Evolutionary conservation across 2,113 vertebrate genomes (phyloP), one percentile per base, ranked within the genome.

Genomic region (Sminthopsis crassicaudata): DNA sequence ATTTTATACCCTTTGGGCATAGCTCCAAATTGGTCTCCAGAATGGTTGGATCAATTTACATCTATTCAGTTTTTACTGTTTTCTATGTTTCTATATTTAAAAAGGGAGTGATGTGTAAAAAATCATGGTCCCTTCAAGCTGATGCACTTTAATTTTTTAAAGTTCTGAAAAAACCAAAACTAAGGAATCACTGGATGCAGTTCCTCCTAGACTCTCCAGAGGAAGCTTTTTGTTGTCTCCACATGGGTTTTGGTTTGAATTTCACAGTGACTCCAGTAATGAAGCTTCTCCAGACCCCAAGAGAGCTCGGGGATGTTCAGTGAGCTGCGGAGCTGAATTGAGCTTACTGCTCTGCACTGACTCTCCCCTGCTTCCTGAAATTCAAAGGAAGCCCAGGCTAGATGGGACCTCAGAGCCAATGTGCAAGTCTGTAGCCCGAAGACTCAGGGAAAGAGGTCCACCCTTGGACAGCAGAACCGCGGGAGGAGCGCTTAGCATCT

Each of bases 161-260:
- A 97, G 88, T n/a, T 92, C 30, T 95, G 91, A 94, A 36, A 96
- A 60, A 84, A 95, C 67, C 90, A 50, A 94, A 60, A n/a, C 26
- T 50, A 94, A 94, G 42, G 91, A 96, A 96, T 94, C 95, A 91
- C 95, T 96, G 96, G 92, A 95, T 94, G 93, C 91, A 91, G 25
- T 94, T 67, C 90, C 46, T 93, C 53, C 91, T 55, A 50, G 89
- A 14, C 36, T 26, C 25, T 90, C 26, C 23, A 93, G 91, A 96
- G 52, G 27, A 57, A 93, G 92, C 16, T 84, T 92, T 10, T 92
- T 94, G 94, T 48, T 50, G 8, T 90, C 89, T 50, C 89, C 91
- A 92, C 91, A 91, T 92, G 89, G 23, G 24, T 3, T 90, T 97
- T 67, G 50, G 52, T 94, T 95, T 91, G 90, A 52, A 94, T 92